Evolutionary conservation across 2,888 invertebrate species (phyloP).

Genomic region (Steromphala cineraria): DNA sequence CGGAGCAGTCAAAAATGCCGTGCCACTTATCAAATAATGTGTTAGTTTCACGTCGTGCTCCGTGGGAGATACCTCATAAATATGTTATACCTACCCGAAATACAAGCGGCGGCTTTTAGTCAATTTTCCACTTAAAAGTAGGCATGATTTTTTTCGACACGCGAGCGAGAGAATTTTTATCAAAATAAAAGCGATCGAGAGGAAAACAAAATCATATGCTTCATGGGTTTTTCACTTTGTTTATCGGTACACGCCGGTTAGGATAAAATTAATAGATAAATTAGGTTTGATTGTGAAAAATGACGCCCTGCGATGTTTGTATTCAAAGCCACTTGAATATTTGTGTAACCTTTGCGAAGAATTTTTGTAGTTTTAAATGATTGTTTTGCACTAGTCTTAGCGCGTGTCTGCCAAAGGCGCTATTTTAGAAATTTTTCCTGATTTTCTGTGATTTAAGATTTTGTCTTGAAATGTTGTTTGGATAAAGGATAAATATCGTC

Average conservation of each 20-base stretch:
- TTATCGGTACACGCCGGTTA: not conserved
- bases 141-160: not conserved
- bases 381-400: constrained; percentile 1
- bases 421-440: not conserved
- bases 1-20: not conserved
- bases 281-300: not conserved
- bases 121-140: too few species aligned
- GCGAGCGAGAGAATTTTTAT: not conserved
- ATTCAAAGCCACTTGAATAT: not conserved
- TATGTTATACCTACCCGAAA: not conserved
- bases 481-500: too few species aligned
- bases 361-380: not conserved
- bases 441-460: not conserved
- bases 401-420: not conserved
- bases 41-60: not conserved
- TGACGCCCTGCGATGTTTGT: not conserved
- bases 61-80: not conserved
- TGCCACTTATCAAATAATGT: not conserved
- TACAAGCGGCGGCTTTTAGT: too few species aligned
- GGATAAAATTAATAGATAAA: not conserved
- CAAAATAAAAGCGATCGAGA: not conserved
- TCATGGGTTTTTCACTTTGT: not conserved
- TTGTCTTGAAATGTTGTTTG: too few species aligned
- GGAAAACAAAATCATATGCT: not conserved
- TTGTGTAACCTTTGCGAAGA: not conserved